These are phyloP conservation scores for Eidolon helvum DNA, from an alignment of 2,113 vertebrate species.

Conservation along the genomic window DNA sequence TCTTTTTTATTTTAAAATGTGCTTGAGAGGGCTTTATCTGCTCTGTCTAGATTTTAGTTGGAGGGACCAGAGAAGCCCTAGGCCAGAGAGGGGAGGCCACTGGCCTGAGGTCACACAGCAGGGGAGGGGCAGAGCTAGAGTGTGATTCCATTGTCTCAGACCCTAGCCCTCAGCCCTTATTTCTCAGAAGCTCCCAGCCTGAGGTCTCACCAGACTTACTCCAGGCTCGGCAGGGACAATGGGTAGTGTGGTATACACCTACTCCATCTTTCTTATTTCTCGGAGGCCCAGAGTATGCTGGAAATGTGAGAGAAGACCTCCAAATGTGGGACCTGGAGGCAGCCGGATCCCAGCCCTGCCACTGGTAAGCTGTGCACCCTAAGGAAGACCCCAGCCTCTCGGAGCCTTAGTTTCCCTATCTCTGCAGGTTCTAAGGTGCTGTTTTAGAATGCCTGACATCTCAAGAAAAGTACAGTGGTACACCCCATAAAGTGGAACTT, in stretches of 20 bases:
- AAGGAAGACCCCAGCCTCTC: neutral
- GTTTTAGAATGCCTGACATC: neutral
- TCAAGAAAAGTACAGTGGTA: fast-evolving
- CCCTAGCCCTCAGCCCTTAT: neutral
- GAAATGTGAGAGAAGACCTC: neutral
- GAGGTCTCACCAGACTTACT: neutral
- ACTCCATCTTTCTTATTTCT: neutral
- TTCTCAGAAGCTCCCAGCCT: neutral
- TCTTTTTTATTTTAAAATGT: constrained; percentile 4
- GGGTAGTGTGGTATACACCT: fast-evolving
- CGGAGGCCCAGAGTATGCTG: neutral
- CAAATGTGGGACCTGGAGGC: fast-evolving
- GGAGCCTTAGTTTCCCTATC: neutral
- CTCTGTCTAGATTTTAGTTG: neutral
- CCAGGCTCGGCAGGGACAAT: neutral
- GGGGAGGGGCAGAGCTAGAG: neutral
- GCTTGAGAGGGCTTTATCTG: neutral
- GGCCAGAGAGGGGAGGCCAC: neutral
- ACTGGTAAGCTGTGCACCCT: neutral
- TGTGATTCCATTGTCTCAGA: neutral
- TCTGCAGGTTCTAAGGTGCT: neutral
- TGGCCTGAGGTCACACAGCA: neutral
- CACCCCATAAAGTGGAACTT: no score
- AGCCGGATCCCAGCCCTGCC: no score
- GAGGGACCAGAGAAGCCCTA: neutral